These are phyloP conservation scores for Cataglyphis cursor DNA, from an alignment of 2,888 invertebrate genomes.

Conservation along the genomic window DNA sequence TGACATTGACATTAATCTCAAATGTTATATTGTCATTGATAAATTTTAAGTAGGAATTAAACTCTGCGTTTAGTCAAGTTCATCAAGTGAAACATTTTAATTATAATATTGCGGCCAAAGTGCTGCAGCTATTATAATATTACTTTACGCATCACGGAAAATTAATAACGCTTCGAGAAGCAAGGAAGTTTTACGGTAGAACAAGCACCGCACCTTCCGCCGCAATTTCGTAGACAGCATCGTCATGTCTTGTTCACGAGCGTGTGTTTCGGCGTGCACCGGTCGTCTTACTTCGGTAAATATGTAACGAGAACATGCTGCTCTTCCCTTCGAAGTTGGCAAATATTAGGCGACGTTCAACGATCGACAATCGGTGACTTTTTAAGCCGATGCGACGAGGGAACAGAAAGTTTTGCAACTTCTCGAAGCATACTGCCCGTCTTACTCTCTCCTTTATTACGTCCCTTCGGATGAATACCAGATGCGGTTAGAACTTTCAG, in stretches of 20 bases:
- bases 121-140: constrained; percentile 29
- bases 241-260: constrained; percentile 35
- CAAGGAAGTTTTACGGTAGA: constrained; percentile 46
- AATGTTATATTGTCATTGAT: background rate
- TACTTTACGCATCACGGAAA: constrained; percentile 42
- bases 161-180: constrained; percentile 51
- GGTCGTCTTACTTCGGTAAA: constrained; percentile 59
- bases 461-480: constrained; percentile 78
- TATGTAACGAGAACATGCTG: constrained; percentile 63
- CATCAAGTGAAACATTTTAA: constrained; percentile 13
- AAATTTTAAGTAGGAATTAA: constrained; percentile 22
- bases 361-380: constrained; percentile 76
- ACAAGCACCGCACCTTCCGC: constrained; percentile 25
- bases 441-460: constrained; percentile 77
- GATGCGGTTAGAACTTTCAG: constrained; percentile 78
- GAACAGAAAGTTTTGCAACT: constrained; percentile 73
- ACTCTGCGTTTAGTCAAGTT: background rate
- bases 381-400: constrained; percentile 66
- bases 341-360: constrained; percentile 64
- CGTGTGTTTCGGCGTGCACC: constrained; percentile 31
- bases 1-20: background rate
- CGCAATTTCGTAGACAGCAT: constrained; percentile 50
- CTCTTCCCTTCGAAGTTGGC: constrained; percentile 56
- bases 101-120: constrained; percentile 23
- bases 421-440: constrained; percentile 71